Conservation (phyloP, 2,888 invertebrate species). For the Rhorus exstirpatorius region DNA sequence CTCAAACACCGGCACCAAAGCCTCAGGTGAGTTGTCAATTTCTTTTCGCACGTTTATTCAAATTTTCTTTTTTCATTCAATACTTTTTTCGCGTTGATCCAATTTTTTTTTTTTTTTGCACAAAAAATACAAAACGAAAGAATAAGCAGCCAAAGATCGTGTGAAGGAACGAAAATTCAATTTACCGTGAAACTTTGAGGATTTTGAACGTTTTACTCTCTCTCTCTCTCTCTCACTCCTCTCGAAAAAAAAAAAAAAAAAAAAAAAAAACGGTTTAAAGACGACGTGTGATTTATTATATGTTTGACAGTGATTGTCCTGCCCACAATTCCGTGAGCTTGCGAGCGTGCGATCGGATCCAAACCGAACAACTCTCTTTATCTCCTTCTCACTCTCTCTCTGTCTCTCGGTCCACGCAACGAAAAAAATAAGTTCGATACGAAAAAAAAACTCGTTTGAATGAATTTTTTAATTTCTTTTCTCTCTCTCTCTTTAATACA, state of each 20-base stretch:
- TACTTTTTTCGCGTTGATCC: constrained; percentile 6
- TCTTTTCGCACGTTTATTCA: constrained; percentile 16
- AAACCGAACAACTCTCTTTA: constrained; percentile 64
- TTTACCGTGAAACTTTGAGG: constrained; percentile 52
- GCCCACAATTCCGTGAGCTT: constrained; percentile 71
- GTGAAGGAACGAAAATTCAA: constrained; percentile 11
- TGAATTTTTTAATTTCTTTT: constrained; percentile 71
- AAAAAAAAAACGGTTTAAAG: constrained; percentile 40
- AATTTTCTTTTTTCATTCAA: constrained; percentile 15
- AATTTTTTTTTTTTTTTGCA: no score
- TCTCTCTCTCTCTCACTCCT: constrained; percentile 12
- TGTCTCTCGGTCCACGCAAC: constrained; percentile 68
- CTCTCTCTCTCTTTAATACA: constrained; percentile 55
- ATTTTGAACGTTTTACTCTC: constrained; percentile 35
- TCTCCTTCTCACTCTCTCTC: constrained; percentile 29
- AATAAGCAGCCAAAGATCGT: constrained; percentile 13
- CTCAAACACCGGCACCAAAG: constrained; percentile 87
- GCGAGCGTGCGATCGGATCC: constrained; percentile 76
- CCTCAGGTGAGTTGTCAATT: constrained; percentile 86
- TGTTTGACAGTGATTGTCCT: constrained; percentile 81
- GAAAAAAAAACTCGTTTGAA: constrained; percentile 73
- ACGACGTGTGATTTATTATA: constrained; percentile 70
- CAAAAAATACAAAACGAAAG: neutral
- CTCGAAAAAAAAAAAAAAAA: constrained; percentile 17
- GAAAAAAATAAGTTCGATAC: constrained; percentile 78